Percentiles rank a stretch among this genome's conserved stretches.
These are phyloP conservation scores for Nilaparvata lugens DNA, from an alignment of 1,140 invertebrate species.

Conservation along the genomic window DNA sequence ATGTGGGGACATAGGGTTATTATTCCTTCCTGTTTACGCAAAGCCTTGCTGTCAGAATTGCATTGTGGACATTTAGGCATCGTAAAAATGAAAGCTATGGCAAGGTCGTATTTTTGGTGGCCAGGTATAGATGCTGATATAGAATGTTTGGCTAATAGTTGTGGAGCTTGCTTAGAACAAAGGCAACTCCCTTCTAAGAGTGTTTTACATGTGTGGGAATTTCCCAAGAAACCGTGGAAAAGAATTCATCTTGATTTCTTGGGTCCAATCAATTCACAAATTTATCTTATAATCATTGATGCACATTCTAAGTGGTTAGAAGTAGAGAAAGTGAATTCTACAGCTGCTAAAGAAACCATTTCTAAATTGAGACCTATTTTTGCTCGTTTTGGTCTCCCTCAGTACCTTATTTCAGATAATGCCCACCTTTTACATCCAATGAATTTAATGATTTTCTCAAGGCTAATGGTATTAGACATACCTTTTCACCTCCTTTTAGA, in stretches of 20 bases:
- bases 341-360: conserved; percentile 14
- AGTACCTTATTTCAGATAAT: conserved; percentile 28
- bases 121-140: conserved; percentile 5
- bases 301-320: conserved; percentile 36
- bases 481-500: conserved; percentile 20
- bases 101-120: conserved; percentile 13
- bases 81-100: conserved; percentile 19
- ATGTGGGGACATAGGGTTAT: conserved; percentile 13
- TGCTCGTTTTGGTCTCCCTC: conserved; percentile 23
- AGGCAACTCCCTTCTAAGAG: conserved; percentile 4
- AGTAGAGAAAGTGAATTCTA: conserved; percentile 20
- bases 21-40: conserved; percentile 12
- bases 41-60: conserved; percentile 13
- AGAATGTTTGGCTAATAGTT: conserved; percentile 1
- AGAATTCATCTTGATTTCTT: conserved; percentile 24
- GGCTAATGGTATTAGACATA: conserved; percentile 22
- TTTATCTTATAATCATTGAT: conserved; percentile 35
- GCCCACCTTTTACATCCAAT: conserved; percentile 23
- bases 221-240: conserved; percentile 11
- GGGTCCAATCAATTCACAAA: conserved; percentile 29
- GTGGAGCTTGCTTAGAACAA: neutral
- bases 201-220: conserved; percentile 19
- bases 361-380: conserved; percentile 21
- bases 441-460: conserved; percentile 26
- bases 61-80: conserved; percentile 19